These are phyloP conservation scores for Hedychridium roseum DNA, from an alignment of 2,888 invertebrate species.

Conservation along the genomic window DNA sequence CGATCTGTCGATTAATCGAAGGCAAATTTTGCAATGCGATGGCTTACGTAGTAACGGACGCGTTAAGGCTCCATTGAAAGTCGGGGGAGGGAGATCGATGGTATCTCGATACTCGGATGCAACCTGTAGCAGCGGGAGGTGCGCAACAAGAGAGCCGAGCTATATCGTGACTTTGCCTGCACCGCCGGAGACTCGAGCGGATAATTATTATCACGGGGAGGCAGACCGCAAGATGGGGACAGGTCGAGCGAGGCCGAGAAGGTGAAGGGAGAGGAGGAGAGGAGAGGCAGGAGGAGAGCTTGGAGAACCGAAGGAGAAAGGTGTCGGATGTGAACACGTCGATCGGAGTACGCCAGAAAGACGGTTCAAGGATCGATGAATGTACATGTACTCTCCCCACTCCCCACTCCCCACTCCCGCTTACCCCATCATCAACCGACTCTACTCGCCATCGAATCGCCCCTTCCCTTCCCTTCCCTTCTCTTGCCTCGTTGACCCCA, in stretches of 20 bases:
- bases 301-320: slow-evolving; percentile 42
- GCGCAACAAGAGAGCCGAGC: neutral
- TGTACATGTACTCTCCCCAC: slow-evolving; percentile 9
- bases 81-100: slow-evolving; percentile 14
- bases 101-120: slow-evolving; percentile 19
- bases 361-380: slow-evolving; percentile 45
- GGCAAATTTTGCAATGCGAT: too few species aligned
- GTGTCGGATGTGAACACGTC: slow-evolving; percentile 40
- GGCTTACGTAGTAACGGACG: too few species aligned
- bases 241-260: slow-evolving; percentile 4
- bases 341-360: slow-evolving; percentile 27
- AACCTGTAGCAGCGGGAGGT: slow-evolving; percentile 17
- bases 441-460: slow-evolving; percentile 22
- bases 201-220: slow-evolving; percentile 40
- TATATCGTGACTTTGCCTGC: slow-evolving; percentile 31
- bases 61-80: neutral
- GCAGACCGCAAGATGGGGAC: slow-evolving; percentile 5
- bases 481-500: slow-evolving; percentile 46
- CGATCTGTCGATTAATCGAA: slow-evolving; percentile 18
- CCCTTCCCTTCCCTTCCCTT: slow-evolving; percentile 23
- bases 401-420: neutral
- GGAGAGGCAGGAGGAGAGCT: slow-evolving; percentile 12
- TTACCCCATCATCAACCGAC: slow-evolving; percentile 4
- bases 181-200: slow-evolving; percentile 24
- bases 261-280: slow-evolving; percentile 1